These are phyloP conservation scores for Schrankia costaestrigalis DNA, from an alignment of 2,888 invertebrate species.

Conservation along the genomic window DNA sequence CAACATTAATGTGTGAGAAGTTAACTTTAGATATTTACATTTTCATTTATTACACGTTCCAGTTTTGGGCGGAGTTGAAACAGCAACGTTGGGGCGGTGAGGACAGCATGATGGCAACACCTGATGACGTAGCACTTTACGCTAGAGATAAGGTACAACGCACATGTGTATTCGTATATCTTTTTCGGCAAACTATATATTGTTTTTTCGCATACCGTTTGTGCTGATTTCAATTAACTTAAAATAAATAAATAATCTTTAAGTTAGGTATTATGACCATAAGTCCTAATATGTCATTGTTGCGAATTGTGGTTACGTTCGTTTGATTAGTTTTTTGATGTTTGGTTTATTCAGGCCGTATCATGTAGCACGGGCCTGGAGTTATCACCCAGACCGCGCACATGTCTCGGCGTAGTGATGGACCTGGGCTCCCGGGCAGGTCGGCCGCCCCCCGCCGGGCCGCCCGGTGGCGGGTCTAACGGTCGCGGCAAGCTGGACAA, in stretches of 20 bases:
- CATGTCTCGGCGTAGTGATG: slow-evolving; percentile 78
- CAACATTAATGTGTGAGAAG: too few relatives aligned
- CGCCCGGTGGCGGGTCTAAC: slow-evolving; percentile 44
- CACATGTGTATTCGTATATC: too few relatives aligned
- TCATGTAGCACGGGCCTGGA: slow-evolving; percentile 89
- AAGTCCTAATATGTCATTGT: too few relatives aligned
- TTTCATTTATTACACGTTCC: slow-evolving; percentile 24
- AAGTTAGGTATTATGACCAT: too few relatives aligned
- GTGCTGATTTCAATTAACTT: too few relatives aligned
- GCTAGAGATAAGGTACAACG: slow-evolving; percentile 82
- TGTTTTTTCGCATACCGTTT: too few relatives aligned
- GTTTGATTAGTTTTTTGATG: too few relatives aligned
- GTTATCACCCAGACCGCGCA: slow-evolving; percentile 84
- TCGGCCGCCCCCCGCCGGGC: not conserved
- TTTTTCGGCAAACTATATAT: too few relatives aligned
- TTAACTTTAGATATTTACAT: not conserved
- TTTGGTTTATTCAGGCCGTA: slow-evolving; percentile 72
- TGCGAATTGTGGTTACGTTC: too few relatives aligned
- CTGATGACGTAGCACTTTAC: slow-evolving; percentile 80
- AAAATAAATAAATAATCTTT: too few relatives aligned
- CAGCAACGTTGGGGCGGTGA: slow-evolving; percentile 51
- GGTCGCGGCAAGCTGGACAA: slow-evolving; percentile 83
- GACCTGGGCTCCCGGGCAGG: slow-evolving; percentile 29
- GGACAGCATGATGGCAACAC: slow-evolving; percentile 49
- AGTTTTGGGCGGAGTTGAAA: slow-evolving; percentile 88